Conservation (phyloP, 2,113 vertebrate species). For the Nesoenas mayeri region DNA sequence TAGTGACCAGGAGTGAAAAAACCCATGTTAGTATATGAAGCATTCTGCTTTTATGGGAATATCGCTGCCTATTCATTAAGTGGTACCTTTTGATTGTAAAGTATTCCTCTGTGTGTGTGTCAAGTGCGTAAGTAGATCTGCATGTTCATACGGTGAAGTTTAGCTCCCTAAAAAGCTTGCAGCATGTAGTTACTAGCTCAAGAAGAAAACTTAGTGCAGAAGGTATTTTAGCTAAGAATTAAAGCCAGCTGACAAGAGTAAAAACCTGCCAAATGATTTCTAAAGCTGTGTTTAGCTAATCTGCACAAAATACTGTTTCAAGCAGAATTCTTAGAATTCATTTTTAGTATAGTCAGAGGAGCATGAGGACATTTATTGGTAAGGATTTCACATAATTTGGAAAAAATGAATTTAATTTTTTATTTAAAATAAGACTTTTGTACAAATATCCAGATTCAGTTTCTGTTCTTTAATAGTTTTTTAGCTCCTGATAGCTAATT, state of each 20-base stretch:
- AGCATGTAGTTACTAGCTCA: neutral
- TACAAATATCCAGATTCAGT: slow-evolving; percentile 2
- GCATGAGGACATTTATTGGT: slow-evolving; percentile 42
- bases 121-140: neutral
- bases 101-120: neutral
- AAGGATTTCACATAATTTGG: slow-evolving; percentile 25
- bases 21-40: rapidly evolving
- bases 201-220: slow-evolving; percentile 20
- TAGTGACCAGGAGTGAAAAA: neutral
- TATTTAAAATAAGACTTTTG: neutral
- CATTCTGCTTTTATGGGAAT: neutral
- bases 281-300: slow-evolving; percentile 43
- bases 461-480: slow-evolving; percentile 21
- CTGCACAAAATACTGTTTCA: slow-evolving; percentile 28
- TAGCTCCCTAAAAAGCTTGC: slow-evolving; percentile 9
- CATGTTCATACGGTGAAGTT: neutral
- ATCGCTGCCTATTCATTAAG: neutral
- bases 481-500: neutral
- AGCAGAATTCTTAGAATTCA: slow-evolving; percentile 39
- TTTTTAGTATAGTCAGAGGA: slow-evolving; percentile 33
- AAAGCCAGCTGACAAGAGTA: neutral
- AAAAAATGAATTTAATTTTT: slow-evolving; percentile 10
- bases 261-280: slow-evolving; percentile 40
- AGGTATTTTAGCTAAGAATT: slow-evolving; percentile 44
- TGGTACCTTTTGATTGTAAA: neutral